Conservation (phyloP, 2,888 invertebrate species). For the Macrophya annulata region DNA sequence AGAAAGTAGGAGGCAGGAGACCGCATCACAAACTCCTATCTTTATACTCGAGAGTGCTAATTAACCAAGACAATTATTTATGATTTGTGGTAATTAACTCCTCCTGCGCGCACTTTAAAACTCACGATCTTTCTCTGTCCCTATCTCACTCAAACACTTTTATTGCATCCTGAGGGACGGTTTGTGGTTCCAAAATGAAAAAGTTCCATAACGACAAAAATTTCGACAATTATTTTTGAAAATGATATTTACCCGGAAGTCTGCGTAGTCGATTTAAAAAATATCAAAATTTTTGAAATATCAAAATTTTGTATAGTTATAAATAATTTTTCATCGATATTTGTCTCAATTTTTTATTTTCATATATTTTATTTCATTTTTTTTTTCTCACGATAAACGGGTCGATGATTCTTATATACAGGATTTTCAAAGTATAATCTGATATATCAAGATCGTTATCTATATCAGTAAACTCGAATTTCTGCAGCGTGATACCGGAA, state of each 20-base stretch:
- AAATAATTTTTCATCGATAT: no score
- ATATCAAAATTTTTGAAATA: no score
- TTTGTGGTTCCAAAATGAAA: no score
- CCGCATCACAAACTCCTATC: neutral
- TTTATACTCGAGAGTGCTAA: constrained; percentile 17
- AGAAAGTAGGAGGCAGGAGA: neutral
- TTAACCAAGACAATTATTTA: constrained; percentile 36
- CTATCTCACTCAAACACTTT: neutral
- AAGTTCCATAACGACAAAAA: no score
- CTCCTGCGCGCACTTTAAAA: neutral
- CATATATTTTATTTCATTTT: neutral
- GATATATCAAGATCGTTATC: constrained; percentile 1
- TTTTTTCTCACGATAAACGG: neutral
- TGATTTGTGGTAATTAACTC: constrained; percentile 25
- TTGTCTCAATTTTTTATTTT: no score
- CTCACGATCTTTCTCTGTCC: neutral
- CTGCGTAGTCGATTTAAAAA: no score
- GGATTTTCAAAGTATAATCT: neutral
- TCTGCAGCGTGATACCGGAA: neutral
- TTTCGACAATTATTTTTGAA: no score
- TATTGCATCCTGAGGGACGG: neutral
- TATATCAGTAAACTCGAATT: neutral
- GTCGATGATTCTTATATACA: neutral
- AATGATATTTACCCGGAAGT: no score
- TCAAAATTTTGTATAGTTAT: no score